A percentile compares a stretch with the other conserved stretches of the same genome.
Conservation (phyloP, 2,888 invertebrate genomes). For the Leptopilina syphax region DNA sequence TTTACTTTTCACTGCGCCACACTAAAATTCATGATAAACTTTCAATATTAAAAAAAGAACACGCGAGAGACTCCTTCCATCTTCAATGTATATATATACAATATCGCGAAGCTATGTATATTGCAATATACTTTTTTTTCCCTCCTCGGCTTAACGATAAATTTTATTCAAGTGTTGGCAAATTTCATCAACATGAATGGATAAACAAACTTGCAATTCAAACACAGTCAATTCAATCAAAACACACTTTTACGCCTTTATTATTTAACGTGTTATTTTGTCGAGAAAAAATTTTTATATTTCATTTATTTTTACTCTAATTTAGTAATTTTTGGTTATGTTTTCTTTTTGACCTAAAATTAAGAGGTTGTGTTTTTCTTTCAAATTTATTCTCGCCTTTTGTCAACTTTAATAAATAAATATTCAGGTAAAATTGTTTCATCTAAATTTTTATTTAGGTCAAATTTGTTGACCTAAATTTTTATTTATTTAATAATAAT, state of each 20-base stretch:
- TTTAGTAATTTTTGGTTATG: too few relatives aligned
- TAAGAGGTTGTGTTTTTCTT: too few relatives aligned
- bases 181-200: conserved; percentile 12
- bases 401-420: too few relatives aligned
- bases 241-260: neutral
- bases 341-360: too few relatives aligned
- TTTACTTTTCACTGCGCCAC: conserved; percentile 2
- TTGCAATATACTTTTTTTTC: neutral
- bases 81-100: neutral
- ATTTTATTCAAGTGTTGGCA: conserved; percentile 33
- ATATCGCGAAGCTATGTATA: conserved; percentile 3
- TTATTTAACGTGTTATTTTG: neutral
- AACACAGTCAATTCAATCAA: neutral
- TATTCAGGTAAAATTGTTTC: too few relatives aligned
- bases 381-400: too few relatives aligned
- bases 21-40: conserved; percentile 21
- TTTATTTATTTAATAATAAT: too few relatives aligned
- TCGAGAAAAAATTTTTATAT: neutral
- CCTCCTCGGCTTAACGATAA: conserved; percentile 1
- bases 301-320: too few relatives aligned
- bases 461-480: too few relatives aligned
- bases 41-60: conserved; percentile 20
- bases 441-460: too few relatives aligned
- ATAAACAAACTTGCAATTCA: conserved; percentile 20
- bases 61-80: neutral